Percentiles rank a stretch among this genome's conserved stretches.
Conservation (phyloP, 2,113 vertebrate genomes). For the Mormyrus iriodes region DNA sequence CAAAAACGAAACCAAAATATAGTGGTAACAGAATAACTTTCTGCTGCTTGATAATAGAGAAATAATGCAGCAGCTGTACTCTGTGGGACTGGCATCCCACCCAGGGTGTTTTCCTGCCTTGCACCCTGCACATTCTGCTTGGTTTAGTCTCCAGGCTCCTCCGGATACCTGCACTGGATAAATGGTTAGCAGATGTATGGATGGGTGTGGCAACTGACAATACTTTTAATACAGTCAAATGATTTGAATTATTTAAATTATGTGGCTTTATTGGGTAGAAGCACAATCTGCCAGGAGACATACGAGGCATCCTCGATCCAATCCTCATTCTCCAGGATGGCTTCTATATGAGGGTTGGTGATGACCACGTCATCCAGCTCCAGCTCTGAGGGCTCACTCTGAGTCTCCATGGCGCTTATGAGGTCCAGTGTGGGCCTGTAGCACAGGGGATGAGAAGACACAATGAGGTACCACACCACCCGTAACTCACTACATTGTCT, state of each 20-base stretch:
- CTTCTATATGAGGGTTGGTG: slow-evolving; percentile 94
- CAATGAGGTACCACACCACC: neutral
- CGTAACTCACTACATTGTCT: neutral
- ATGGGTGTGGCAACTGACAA: neutral
- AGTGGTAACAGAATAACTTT: neutral
- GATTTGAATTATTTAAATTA: neutral
- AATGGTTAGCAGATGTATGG: neutral
- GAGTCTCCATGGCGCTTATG: slow-evolving; percentile 83
- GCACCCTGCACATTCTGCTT: neutral
- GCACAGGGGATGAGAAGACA: neutral
- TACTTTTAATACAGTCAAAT: neutral
- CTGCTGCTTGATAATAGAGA: neutral
- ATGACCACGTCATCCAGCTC: slow-evolving; percentile 93
- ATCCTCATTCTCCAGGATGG: slow-evolving; percentile 93
- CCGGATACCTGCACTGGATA: neutral
- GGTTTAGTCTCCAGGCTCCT: neutral
- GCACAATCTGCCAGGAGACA: slow-evolving; percentile 28
- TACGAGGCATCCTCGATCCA: slow-evolving; percentile 98
- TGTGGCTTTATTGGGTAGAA: neutral
- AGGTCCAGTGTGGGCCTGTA: slow-evolving; percentile 86
- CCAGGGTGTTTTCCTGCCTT: neutral
- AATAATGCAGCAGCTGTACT: neutral
- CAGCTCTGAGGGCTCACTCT: slow-evolving; percentile 87
- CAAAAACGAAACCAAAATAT: neutral
- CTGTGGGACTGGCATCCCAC: neutral